Percentiles rank a stretch among this genome's conserved stretches.
Evolutionary conservation across 2,888 invertebrate species (phyloP).

Genomic region (Heteromyza rotundicornis): DNA sequence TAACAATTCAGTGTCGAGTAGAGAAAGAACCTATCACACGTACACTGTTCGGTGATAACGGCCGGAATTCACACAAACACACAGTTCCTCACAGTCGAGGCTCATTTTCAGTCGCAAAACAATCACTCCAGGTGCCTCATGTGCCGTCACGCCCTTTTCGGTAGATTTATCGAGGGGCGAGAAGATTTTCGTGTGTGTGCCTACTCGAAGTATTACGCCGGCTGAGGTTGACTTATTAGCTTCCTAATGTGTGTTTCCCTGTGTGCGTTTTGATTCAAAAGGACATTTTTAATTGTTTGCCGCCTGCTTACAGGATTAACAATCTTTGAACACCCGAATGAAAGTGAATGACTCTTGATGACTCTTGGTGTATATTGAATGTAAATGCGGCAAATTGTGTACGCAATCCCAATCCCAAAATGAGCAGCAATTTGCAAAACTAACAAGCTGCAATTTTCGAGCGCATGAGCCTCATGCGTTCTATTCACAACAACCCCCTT

Average conservation of each 20-base stretch:
- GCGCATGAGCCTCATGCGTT: neutral
- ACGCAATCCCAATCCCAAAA: neutral
- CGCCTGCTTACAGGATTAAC: neutral
- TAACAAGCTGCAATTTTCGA: slow-evolving; percentile 1
- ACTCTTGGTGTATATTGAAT: neutral
- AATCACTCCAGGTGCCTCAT: slow-evolving; percentile 60
- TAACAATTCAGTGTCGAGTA: slow-evolving; percentile 40
- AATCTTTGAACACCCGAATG: neutral
- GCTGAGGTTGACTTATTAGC: slow-evolving; percentile 50
- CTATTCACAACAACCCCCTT: neutral
- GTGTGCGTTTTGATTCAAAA: slow-evolving; percentile 29
- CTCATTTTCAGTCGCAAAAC: slow-evolving; percentile 38
- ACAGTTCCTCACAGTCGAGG: slow-evolving; percentile 19
- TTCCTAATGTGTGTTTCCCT: slow-evolving; percentile 27
- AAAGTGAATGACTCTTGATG: neutral
- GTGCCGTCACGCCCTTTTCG: slow-evolving; percentile 57
- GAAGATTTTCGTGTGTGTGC: neutral
- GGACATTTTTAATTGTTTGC: slow-evolving; percentile 3
- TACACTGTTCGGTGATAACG: neutral
- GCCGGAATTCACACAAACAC: neutral
- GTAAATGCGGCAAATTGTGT: too few species aligned
- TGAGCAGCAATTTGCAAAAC: neutral
- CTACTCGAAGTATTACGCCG: slow-evolving; percentile 5
- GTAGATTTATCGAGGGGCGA: slow-evolving; percentile 11
- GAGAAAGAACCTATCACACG: neutral